A percentile compares a stretch with the other conserved stretches of the same genome.
phyloP scores from a whole-genome alignment of 2,888 invertebrate genomes.

The Dolichomitus sp. region DNA sequence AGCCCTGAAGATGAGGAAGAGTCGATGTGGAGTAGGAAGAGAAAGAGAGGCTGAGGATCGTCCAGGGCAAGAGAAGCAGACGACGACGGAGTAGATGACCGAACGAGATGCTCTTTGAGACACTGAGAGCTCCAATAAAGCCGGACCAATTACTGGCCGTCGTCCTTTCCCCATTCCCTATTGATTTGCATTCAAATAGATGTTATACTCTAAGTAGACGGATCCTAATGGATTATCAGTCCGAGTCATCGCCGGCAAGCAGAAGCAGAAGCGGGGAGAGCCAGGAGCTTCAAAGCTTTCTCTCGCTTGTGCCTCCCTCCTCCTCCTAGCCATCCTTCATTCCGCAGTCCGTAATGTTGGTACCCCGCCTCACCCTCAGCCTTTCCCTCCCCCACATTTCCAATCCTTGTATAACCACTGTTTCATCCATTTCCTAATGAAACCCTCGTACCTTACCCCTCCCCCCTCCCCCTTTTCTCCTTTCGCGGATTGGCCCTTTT shows the following conservation, averaged over 20 bases:
- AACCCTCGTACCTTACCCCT: slow-evolving; percentile 37
- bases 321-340: slow-evolving; percentile 39
- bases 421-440: slow-evolving; percentile 74
- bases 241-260: slow-evolving; percentile 82
- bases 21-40: slow-evolving; percentile 54
- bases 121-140: slow-evolving; percentile 86
- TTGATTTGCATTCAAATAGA: slow-evolving; percentile 87
- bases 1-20: slow-evolving; percentile 66
- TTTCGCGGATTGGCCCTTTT: slow-evolving; percentile 76
- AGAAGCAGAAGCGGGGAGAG: slow-evolving; percentile 56
- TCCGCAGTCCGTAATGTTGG: slow-evolving; percentile 53
- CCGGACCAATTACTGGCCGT: slow-evolving; percentile 85
- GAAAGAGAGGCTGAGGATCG: slow-evolving; percentile 62
- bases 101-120: slow-evolving; percentile 86
- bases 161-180: slow-evolving; percentile 83
- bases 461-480: slow-evolving; percentile 73
- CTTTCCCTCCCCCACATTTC: slow-evolving; percentile 59
- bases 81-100: slow-evolving; percentile 82
- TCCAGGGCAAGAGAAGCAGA: slow-evolving; percentile 60
- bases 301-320: slow-evolving; percentile 38
- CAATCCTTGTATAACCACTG: slow-evolving; percentile 69
- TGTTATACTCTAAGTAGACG: slow-evolving; percentile 86
- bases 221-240: slow-evolving; percentile 86
- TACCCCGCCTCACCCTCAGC: slow-evolving; percentile 10
- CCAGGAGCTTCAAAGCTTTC: slow-evolving; percentile 84